A percentile compares a stretch with the other conserved stretches of the same genome.
These are phyloP conservation scores for Amiota communis DNA, from an alignment of 2,888 invertebrate genomes.

Conservation along the genomic window DNA sequence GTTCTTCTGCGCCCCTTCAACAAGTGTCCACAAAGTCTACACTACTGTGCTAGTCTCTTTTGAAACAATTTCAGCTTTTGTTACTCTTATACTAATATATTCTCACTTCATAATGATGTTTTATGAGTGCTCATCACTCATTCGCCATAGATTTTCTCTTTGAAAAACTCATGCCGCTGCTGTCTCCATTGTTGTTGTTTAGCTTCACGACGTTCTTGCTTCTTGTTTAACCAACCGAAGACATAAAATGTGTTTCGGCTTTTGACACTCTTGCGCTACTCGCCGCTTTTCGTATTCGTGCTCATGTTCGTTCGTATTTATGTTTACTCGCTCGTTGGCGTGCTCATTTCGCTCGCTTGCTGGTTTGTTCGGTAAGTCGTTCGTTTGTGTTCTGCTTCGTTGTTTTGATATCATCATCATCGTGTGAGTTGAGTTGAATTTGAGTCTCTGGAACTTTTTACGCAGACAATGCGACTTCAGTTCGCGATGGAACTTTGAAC, in stretches of 20 bases:
- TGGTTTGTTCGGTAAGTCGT: too few species aligned
- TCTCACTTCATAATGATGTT: not conserved
- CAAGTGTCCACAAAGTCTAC: conserved; percentile 22
- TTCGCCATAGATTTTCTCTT: not conserved
- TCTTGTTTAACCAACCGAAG: too few species aligned
- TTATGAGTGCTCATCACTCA: not conserved
- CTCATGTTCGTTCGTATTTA: conserved; percentile 39
- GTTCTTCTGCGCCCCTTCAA: conserved; percentile 12
- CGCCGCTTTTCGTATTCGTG: conserved; percentile 57
- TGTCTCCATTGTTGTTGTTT: conserved; percentile 27
- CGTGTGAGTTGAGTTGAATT: too few species aligned
- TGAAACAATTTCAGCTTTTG: not conserved
- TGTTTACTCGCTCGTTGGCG: conserved; percentile 42
- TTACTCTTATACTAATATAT: conserved; percentile 1
- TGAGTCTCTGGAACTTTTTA: conserved; percentile 14
- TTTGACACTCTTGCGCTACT: not conserved
- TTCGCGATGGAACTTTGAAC: conserved; percentile 73
- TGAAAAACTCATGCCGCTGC: conserved; percentile 1
- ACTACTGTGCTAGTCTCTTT: not conserved
- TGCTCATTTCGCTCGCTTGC: conserved; percentile 19
- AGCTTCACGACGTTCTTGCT: too few species aligned
- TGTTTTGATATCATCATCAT: too few species aligned
- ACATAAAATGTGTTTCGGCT: too few species aligned
- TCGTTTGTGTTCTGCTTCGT: too few species aligned
- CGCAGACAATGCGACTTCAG: conserved; percentile 52